Evolutionary conservation across 2,113 vertebrate species (phyloP).

Genomic region (Myrmophylax atrothorax): DNA sequence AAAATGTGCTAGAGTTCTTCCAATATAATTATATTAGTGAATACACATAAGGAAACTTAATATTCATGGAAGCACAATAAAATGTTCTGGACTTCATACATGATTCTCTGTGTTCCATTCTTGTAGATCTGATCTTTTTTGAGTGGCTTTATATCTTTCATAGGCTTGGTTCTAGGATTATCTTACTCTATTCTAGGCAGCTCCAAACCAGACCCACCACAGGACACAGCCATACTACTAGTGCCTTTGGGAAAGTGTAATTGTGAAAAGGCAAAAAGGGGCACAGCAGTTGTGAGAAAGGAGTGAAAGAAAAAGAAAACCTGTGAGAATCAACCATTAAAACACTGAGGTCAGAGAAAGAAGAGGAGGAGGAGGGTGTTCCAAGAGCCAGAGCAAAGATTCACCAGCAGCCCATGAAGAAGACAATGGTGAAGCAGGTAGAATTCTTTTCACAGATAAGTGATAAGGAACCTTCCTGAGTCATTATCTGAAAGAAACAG

Average conservation of each 20-base stretch:
- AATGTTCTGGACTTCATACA: neutral
- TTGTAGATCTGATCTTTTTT: neutral
- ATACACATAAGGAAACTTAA: neutral
- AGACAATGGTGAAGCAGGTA: neutral
- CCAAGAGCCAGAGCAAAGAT: neutral
- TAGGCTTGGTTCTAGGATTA: neutral
- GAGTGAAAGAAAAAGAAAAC: neutral
- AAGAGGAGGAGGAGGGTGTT: accelerated
- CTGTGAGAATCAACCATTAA: neutral
- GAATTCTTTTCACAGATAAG: no score
- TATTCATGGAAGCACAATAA: neutral
- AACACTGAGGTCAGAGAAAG: neutral
- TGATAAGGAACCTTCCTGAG: neutral
- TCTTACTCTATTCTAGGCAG: neutral
- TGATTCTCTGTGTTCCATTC: neutral
- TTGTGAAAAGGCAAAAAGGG: neutral
- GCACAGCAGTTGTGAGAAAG: neutral
- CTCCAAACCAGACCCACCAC: neutral
- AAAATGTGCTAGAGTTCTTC: neutral
- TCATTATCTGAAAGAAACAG: neutral
- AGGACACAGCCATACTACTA: neutral
- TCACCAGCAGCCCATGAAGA: neutral
- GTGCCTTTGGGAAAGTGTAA: neutral
- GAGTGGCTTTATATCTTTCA: neutral
- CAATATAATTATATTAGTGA: neutral